Conservation (phyloP, 2,797 vertebrate genomes). For the Hylomyscus alleni region DNA sequence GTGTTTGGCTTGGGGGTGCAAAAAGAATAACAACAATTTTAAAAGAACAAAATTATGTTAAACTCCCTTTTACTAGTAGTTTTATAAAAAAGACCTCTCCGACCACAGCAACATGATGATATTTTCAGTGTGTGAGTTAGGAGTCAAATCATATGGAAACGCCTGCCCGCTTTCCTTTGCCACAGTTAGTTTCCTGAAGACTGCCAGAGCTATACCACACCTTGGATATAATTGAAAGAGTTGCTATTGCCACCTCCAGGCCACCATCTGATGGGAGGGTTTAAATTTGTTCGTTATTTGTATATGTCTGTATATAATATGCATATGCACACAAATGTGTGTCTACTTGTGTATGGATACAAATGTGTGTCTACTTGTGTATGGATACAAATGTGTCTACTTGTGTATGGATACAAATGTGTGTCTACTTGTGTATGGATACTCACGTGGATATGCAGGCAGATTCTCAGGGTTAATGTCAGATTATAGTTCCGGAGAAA, state of each 20-base stretch:
- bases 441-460: too few species aligned
- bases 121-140: conserved; percentile 29
- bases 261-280: neutral
- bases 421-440: neutral
- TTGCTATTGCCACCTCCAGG: fast-evolving
- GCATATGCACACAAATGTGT: neutral
- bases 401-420: neutral
- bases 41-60: conserved; percentile 36
- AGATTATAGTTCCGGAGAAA: neutral
- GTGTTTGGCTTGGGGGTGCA: conserved; percentile 25
- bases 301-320: neutral
- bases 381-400: too few species aligned
- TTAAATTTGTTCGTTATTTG: neutral
- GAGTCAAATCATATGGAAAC: neutral
- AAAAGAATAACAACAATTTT: conserved; percentile 50
- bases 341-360: too few species aligned
- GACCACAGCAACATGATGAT: neutral
- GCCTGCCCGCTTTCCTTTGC: neutral
- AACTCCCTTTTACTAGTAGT: neutral
- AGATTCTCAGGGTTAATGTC: neutral
- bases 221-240: neutral
- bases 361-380: too few species aligned
- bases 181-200: neutral
- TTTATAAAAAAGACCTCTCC: neutral
- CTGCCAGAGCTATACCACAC: neutral